phyloP scores from a whole-genome alignment of 37 sponge, comb jelly and placozoan genomes.

The Agelas oroides region DNA sequence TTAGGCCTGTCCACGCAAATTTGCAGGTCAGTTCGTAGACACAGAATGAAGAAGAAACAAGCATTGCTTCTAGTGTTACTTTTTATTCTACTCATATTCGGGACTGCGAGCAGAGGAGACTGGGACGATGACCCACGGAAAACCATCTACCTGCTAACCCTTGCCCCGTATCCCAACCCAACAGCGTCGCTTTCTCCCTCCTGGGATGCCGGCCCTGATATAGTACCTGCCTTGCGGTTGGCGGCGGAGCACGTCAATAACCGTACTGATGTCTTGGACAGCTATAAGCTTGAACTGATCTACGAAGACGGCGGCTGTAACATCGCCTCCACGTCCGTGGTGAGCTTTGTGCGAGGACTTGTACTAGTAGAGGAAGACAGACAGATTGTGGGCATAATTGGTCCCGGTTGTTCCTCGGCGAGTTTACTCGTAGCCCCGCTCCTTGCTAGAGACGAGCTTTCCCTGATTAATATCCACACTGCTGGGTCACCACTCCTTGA shows the following conservation, averaged over 20 bases:
- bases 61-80: too few relatives aligned
- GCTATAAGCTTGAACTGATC: conserved; percentile 32
- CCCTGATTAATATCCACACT: conserved; percentile 19
- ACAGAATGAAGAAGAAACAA: too few relatives aligned
- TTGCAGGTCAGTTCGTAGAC: too few relatives aligned
- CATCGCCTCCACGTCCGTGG: background rate
- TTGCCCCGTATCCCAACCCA: conserved; percentile 6
- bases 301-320: conserved; percentile 36
- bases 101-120: too few relatives aligned
- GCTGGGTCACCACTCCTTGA: conserved; percentile 19
- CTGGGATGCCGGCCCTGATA: conserved; percentile 16
- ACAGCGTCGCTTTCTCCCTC: background rate
- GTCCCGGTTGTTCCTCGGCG: conserved; percentile 45
- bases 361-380: background rate
- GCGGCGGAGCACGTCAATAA: conserved; percentile 33
- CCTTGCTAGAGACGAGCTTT: background rate
- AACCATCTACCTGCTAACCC: background rate
- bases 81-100: too few relatives aligned
- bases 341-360: background rate
- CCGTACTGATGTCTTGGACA: background rate
- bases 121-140: too few relatives aligned
- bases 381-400: conserved; percentile 20
- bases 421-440: conserved; percentile 5
- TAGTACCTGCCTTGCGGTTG: conserved; percentile 22
- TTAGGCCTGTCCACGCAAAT: too few relatives aligned